These are phyloP conservation scores for Leptodactylus fuscus DNA, from an alignment of 2,113 vertebrate genomes.

Conservation along the genomic window DNA sequence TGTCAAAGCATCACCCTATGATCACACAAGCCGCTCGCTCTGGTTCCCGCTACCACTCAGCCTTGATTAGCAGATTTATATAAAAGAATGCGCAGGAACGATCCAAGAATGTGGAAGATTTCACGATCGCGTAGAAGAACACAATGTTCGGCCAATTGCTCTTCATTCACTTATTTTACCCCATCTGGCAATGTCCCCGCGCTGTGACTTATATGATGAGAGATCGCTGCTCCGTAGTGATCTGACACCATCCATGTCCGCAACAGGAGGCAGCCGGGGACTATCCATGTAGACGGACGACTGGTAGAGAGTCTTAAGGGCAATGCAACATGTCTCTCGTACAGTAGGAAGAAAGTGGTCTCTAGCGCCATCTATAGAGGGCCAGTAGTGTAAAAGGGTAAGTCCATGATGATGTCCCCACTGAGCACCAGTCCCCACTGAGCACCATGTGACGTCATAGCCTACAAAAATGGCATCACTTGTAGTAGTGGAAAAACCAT, in stretches of 20 bases:
- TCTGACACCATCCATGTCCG: neutral
- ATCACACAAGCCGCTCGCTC: neutral
- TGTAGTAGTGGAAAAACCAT: no score
- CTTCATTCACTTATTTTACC: slow-evolving; percentile 6
- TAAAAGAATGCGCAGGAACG: neutral
- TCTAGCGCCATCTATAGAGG: no score
- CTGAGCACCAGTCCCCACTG: no score
- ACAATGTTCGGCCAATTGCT: slow-evolving; percentile 27
- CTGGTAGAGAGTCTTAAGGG: neutral
- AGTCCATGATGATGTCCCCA: no score
- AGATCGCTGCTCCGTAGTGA: neutral
- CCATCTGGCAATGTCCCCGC: neutral
- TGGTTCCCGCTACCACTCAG: no score
- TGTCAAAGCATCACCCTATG: neutral
- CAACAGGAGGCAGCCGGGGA: no score
- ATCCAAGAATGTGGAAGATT: neutral
- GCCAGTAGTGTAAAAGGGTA: no score
- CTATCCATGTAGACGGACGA: no score
- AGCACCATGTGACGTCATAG: no score
- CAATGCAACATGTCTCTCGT: no score
- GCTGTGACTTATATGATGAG: neutral
- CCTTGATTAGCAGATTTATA: neutral
- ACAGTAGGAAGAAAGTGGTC: no score
- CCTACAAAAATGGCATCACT: no score
- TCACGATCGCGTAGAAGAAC: neutral